Base-by-base conservation (phyloP, 2,888 invertebrate genomes). In the Drosophila austrosaltans region DNA sequence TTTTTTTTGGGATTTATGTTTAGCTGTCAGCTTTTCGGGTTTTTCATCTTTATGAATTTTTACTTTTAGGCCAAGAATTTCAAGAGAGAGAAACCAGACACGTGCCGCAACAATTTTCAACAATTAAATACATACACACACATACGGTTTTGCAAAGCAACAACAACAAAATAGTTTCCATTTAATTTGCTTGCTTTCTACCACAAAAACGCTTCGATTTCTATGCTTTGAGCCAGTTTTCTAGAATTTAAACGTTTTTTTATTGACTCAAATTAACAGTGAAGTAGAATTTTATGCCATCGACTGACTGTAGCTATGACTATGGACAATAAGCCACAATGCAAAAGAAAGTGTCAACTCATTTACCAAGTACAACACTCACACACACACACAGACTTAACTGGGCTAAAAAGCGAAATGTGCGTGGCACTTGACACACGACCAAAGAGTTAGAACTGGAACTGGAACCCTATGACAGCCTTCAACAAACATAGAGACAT, bases 231-330 rank as follows among this genome's bases (percentile, higher is more conserved):
- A 69, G 87, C 82, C 72, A 87, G 68, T 84, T 83, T 87, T 71
- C 79, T 82, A 82, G 81, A 72, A 75, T 76, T 78, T 84, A 87
- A 87, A 75, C 81, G 86, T 64, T 87, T 82, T 79, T 79, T 87
- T 81, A 85, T 85, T 85, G 83, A 57, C 79, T 79, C 76, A 53
- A 74, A 87, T 87, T 87, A 84, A 63, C 79, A 67, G 76, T 81
- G 74, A 87, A 88, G 71, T 88, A 81, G 86, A 86, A 83, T 88
- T 86, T 81, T 67, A 87, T 87, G 86, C 81, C 86, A 81, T 69
- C 75, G 61, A 60, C 63, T 64, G 60, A 70, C 58, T 42, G 16
- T 42, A 16, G 5, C 42, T 42, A 16, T 42, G 42, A 10, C 36
- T 16, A n/a, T 8, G 39, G 36, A 42, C 42, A 40, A 39, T 36